Evolutionary conservation across 2,113 vertebrate species (phyloP).

Genomic region (Plotosus lineatus): DNA sequence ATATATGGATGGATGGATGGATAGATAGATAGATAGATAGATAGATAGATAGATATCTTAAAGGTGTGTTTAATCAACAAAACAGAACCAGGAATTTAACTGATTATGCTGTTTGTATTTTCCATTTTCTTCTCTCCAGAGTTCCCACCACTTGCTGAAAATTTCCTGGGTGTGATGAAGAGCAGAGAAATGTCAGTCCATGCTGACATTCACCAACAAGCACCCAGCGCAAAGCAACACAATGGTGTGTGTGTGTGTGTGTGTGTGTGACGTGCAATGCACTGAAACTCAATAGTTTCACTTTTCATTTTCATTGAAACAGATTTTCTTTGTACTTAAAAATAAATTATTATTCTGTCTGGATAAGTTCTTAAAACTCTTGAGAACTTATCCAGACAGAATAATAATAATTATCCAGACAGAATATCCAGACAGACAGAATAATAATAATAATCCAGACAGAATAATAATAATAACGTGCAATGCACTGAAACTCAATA

Average conservation of each 20-base stretch:
- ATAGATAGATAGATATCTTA: too few relatives aligned
- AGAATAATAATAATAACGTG: too few relatives aligned
- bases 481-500: neutral
- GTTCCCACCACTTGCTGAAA: slow-evolving; percentile 75
- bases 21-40: too few relatives aligned
- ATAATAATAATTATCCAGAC: too few relatives aligned
- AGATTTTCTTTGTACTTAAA: neutral
- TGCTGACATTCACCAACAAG: slow-evolving; percentile 76
- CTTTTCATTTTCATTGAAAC: neutral
- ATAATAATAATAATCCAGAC: too few relatives aligned
- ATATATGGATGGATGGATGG: too few relatives aligned
- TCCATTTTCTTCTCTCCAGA: slow-evolving; percentile 53
- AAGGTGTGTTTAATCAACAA: neutral
- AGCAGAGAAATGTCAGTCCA: slow-evolving; percentile 72
- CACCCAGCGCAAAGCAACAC: slow-evolving; percentile 70
- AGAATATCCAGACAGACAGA: too few relatives aligned
- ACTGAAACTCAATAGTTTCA: neutral
- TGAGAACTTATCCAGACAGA: too few relatives aligned
- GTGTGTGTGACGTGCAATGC: neutral
- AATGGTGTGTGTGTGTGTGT: too few relatives aligned
- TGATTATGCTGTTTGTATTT: neutral
- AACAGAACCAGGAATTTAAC: neutral
- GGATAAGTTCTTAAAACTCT: neutral
- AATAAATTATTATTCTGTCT: neutral
- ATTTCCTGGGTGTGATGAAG: slow-evolving; percentile 79